These are phyloP conservation scores for Hypothenemus hampei DNA, from an alignment of 1,140 invertebrate species.

Conservation along the genomic window DNA sequence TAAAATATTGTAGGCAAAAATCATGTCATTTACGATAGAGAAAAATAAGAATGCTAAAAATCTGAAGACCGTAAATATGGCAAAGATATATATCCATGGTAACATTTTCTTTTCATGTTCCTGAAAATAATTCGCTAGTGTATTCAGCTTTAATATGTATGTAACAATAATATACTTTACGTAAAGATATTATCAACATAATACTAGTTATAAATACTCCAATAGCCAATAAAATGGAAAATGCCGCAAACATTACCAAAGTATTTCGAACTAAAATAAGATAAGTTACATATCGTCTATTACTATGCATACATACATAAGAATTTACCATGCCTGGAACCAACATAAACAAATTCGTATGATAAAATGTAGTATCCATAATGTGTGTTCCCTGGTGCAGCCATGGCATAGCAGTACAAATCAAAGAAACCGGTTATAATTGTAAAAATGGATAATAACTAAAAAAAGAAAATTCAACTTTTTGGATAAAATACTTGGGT, in stretches of 20 bases:
- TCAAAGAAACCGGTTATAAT: conserved; percentile 78
- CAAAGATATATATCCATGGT: conserved; percentile 81
- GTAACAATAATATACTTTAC: conserved; percentile 59
- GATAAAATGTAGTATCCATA: conserved; percentile 90
- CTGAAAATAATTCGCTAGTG: conserved; percentile 41
- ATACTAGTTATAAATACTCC: conserved; percentile 74
- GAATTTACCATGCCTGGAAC: conserved; percentile 80
- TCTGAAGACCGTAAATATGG: conserved; percentile 71
- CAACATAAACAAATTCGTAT: conserved; percentile 92
- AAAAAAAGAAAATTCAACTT: conserved; percentile 43
- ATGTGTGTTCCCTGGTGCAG: conserved; percentile 78
- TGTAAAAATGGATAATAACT: conserved; percentile 81
- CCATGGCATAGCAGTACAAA: conserved; percentile 81
- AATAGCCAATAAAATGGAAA: conserved; percentile 72
- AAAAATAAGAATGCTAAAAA: conserved; percentile 77
- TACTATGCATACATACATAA: background rate
- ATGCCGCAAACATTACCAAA: conserved; percentile 78
- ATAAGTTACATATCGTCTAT: background rate
- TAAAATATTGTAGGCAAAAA: conserved; percentile 84
- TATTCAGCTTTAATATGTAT: background rate
- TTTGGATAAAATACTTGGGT: background rate
- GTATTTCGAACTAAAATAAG: conserved; percentile 70
- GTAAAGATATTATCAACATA: conserved; percentile 73
- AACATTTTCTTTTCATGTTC: conserved; percentile 80
- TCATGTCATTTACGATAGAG: conserved; percentile 85